Evolutionary conservation across 2,888 invertebrate genomes (phyloP), one percentile per base, ranked within the genome.

Genomic region (Lathronympha strigana): DNA sequence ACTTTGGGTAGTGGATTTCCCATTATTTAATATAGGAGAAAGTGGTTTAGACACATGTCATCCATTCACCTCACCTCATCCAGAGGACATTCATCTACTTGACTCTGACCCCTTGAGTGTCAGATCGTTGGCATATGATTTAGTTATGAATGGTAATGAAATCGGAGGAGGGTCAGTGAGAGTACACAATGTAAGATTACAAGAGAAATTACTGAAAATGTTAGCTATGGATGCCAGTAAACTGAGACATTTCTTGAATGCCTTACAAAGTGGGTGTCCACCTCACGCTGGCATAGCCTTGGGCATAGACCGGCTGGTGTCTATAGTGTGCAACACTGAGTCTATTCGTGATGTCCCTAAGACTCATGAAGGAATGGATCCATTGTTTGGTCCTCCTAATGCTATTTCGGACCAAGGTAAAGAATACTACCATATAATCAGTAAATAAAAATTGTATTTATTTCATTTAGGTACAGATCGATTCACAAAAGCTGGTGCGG

Each of bases 231-330:
- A 95, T 31, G 81, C 93, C 13, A 83, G 83, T 25, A 93, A 94
- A 72, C 90, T 99, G 77, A 86, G 93, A 13, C 98, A 99, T 87
- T 94, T 99, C 73, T 81, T 99, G 15, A 95, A 96, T 73, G 99
- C 99, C n/a, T 91, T 99, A 49, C 94, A 94, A 51, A 95, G 94
- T 75, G 99, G 99, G 3, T 98, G 98, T 82, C 99, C 99, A 0
- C 99, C 99, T 0, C 99, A 99, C 88, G 99, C 98, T 13, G 99
- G 99, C 8, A 98, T 99, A 77, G 99, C 99, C 0, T 81, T 99
- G 61, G 97, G 97, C 89, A 90, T 99, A 66, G 99, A 99, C 84
- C 94, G 99, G 61, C 90, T 98, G 11, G 91, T 98, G 61, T 93
- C 97, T 1, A 89, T 97, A 68, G 92, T 97, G 60, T 95, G 97